Base-by-base conservation (phyloP, 2,113 vertebrate genomes). In the Cheirogaleus medius region DNA sequence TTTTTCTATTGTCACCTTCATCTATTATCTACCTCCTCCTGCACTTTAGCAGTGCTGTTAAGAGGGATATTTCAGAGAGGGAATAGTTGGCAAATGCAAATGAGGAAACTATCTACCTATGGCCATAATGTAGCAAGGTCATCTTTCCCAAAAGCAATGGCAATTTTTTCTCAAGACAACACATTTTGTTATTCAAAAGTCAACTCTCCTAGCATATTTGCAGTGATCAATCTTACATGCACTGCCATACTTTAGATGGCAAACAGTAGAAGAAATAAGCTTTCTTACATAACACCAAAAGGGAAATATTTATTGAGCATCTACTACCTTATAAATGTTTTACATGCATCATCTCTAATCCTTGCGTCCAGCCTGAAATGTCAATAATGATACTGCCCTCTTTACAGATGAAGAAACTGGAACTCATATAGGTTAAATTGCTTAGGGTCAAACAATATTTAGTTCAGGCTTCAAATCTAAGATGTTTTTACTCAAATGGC, bases 231-330 rank as follows among this genome's bases (percentile, higher is more conserved):
- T 78, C 34, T 77, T 21, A 68, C 12, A 56, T 7, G 20, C 3
- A 29, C 9, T 63, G 6, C 58, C 77, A 63, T 23, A 80, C 14
- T 88, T 94, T 80, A 37, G 4, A 82, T 20, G 52, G 47, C 44
- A 74, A 25, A 77, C 2, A 52, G 32, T 63, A 71, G n/a, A 63
- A 94, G 32, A 95, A 60, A n/a, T 42, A 83, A 90, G 8, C 63
- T 69, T 69, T 68, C 71, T 20, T 27, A 80, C 5, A 42, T 27
- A 69, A 82, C 95, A 69, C 27, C 71, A 37, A 96, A 94, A 63
- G 1, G 13, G 8, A 95, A 97, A 49, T 47, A 32, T 82, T 90
- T 90, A 88, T 52, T 86, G 42, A 94, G 49, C 81, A 97, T 60
- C 77, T 91, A 94, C 73, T 94, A 95, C 1, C 87, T 32, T 71